phyloP scores from a whole-genome alignment of 1,140 invertebrate species.

The Caenorhabditis latens region DNA sequence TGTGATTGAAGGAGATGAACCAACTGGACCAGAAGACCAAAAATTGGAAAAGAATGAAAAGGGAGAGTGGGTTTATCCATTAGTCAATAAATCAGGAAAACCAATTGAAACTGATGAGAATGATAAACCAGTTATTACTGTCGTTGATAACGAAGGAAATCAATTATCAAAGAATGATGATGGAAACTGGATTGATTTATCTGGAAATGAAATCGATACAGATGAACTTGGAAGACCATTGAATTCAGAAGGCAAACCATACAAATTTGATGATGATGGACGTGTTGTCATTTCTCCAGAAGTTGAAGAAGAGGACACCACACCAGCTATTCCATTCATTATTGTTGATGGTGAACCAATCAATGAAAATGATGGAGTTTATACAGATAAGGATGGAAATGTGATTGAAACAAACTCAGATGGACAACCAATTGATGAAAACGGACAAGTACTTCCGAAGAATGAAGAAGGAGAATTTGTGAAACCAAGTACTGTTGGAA shows the following conservation, averaged over 20 bases:
- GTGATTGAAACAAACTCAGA: constrained; percentile 55
- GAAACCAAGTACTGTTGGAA: not conserved
- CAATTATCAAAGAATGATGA: constrained; percentile 49
- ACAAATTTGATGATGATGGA: constrained; percentile 45
- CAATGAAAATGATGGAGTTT: constrained; percentile 56
- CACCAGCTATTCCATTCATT: constrained; percentile 52
- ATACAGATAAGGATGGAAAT: constrained; percentile 58
- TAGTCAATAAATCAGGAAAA: constrained; percentile 52
- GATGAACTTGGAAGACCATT: constrained; percentile 61
- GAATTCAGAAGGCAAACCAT: constrained; percentile 59
- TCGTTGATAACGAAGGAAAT: constrained; percentile 61
- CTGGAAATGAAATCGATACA: constrained; percentile 58
- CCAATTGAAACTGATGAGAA: constrained; percentile 56
- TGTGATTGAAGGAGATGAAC: constrained; percentile 47
- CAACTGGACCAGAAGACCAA: constrained; percentile 70
- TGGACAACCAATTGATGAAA: constrained; percentile 55
- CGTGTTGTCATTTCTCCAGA: constrained; percentile 14
- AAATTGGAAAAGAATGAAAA: constrained; percentile 66
- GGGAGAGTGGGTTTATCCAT: constrained; percentile 72
- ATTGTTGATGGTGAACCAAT: constrained; percentile 59
- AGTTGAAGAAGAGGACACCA: constrained; percentile 19
- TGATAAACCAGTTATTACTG: constrained; percentile 63
- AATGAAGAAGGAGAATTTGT: constrained; percentile 66
- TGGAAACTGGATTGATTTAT: constrained; percentile 57
- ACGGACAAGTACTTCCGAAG: constrained; percentile 70